A percentile compares a stretch with the other conserved stretches of the same genome.
Conservation (phyloP, 1,140 invertebrate genomes). For the Tetramorium simillimum region DNA sequence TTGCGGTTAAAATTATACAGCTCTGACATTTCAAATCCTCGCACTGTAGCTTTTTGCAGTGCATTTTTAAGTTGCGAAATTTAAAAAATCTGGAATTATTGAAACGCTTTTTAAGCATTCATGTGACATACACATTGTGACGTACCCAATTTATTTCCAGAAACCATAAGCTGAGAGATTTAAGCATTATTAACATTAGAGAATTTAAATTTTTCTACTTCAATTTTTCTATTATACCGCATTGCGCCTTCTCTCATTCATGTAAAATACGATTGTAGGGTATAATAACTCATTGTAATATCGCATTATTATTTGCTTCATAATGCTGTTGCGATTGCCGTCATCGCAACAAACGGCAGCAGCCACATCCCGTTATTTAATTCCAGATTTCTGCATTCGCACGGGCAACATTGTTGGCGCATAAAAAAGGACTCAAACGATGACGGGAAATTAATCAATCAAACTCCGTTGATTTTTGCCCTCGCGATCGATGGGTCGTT, state of each 20-base stretch:
- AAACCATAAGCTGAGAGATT: neutral
- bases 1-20: neutral
- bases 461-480: constrained; percentile 31
- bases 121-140: neutral
- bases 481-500: constrained; percentile 34
- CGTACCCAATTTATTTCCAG: neutral
- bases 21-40: neutral
- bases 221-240: neutral
- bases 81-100: neutral
- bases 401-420: constrained; percentile 22
- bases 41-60: neutral
- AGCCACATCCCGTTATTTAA: constrained; percentile 31
- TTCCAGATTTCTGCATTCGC: constrained; percentile 34
- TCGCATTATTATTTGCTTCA: constrained; percentile 44
- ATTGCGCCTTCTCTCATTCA: neutral
- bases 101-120: neutral
- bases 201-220: neutral
- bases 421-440: constrained; percentile 23
- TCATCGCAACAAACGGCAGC: constrained; percentile 23
- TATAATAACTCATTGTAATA: constrained; percentile 34
- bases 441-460: constrained; percentile 66
- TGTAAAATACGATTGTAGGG: neutral
- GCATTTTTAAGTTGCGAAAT: neutral
- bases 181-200: neutral
- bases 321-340: constrained; percentile 29